Conservation (phyloP, 2,888 invertebrate genomes). For the Brachyopa scutellaris region DNA sequence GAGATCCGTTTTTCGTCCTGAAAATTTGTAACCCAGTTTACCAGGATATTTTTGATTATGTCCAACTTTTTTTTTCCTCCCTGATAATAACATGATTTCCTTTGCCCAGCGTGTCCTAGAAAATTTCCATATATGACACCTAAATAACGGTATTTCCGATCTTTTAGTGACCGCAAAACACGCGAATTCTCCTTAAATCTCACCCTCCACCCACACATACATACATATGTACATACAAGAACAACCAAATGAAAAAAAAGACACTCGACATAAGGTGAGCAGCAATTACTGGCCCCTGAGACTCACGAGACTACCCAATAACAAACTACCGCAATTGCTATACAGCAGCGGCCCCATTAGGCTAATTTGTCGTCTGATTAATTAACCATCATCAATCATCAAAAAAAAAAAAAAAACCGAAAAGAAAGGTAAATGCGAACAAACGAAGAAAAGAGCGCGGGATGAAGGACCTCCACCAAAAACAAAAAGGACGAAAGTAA, state of each 20-base stretch:
- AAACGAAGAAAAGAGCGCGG: not conserved
- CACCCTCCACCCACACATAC: not conserved
- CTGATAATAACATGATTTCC: too few species aligned
- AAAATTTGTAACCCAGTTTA: too few species aligned
- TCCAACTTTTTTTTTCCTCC: too few species aligned
- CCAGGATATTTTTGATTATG: too few species aligned
- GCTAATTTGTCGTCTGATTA: conserved; percentile 68
- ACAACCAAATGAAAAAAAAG: conserved; percentile 26
- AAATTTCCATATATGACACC: conserved; percentile 43
- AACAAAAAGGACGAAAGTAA: conserved; percentile 19
- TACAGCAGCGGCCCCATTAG: conserved; percentile 40
- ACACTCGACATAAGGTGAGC: conserved; percentile 47
- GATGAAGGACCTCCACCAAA: not conserved
- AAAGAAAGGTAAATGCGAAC: conserved; percentile 14
- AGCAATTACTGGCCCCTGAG: conserved; percentile 57
- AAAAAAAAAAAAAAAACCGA: conserved; percentile 17
- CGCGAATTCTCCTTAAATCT: conserved; percentile 17
- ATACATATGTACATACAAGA: not conserved
- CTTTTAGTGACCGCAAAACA: conserved; percentile 31
- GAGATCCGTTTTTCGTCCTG: too few species aligned
- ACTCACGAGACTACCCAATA: conserved; percentile 56
- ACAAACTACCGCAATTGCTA: not conserved
- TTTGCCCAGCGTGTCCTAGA: conserved; percentile 31
- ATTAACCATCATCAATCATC: conserved; percentile 68
- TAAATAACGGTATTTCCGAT: conserved; percentile 10